Percentiles rank a stretch among this genome's conserved stretches.
These are phyloP conservation scores for Danaus plexippus DNA, from an alignment of 1,140 invertebrate species.

Conservation along the genomic window DNA sequence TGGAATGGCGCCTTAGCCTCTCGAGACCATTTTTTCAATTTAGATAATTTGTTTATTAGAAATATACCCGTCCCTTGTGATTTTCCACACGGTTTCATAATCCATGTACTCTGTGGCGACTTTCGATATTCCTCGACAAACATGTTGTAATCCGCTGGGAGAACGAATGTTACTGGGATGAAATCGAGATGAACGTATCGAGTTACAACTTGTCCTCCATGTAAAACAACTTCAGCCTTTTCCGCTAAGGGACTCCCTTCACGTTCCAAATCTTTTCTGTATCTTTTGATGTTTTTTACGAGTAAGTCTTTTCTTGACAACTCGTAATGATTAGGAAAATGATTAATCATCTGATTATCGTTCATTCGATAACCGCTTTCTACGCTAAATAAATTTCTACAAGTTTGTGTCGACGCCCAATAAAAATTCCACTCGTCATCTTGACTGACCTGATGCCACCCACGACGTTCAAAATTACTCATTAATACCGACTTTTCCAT, in stretches of 20 bases:
- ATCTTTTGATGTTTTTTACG: slow-evolving; percentile 96
- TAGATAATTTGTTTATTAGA: slow-evolving; percentile 88
- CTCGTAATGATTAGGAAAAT: slow-evolving; percentile 87
- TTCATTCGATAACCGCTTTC: slow-evolving; percentile 93
- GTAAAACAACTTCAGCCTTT: slow-evolving; percentile 65
- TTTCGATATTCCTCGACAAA: slow-evolving; percentile 96
- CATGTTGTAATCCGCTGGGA: slow-evolving; percentile 96
- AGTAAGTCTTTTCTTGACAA: slow-evolving; percentile 94
- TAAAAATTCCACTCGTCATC: slow-evolving; percentile 98
- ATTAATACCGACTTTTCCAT: slow-evolving; percentile 93
- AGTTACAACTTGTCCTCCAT: slow-evolving; percentile 78
- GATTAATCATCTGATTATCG: slow-evolving; percentile 93
- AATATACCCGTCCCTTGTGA: slow-evolving; percentile 90
- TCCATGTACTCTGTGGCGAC: slow-evolving; percentile 95
- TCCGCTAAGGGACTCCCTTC: slow-evolving; percentile 91
- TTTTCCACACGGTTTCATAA: slow-evolving; percentile 96
- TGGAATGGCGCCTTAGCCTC: slow-evolving; percentile 85
- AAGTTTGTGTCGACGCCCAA: slow-evolving; percentile 93
- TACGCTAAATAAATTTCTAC: slow-evolving; percentile 91
- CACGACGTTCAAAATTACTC: slow-evolving; percentile 93
- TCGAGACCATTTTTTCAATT: slow-evolving; percentile 87
- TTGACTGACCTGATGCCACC: slow-evolving; percentile 90
- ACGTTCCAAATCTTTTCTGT: slow-evolving; percentile 91
- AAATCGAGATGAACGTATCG: slow-evolving; percentile 91
- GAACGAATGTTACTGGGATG: slow-evolving; percentile 93